These are phyloP conservation scores for Chamaetylas fuelleborni DNA, from an alignment of 2,113 vertebrate species.

Conservation along the genomic window DNA sequence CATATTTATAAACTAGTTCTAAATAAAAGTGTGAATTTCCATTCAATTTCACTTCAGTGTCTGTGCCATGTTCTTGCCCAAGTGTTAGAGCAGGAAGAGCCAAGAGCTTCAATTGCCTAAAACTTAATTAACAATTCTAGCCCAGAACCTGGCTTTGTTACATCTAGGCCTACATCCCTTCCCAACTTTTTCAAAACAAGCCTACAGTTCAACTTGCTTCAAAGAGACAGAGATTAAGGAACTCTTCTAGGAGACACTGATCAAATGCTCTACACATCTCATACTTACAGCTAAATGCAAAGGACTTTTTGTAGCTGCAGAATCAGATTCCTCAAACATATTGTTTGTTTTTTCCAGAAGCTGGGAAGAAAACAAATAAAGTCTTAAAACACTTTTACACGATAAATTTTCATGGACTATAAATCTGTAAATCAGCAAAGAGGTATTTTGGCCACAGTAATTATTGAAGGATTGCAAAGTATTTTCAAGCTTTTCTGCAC, in stretches of 20 bases:
- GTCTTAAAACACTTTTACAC: neutral
- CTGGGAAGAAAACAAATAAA: slow-evolving; percentile 60
- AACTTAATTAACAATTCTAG: neutral
- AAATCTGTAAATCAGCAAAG: neutral
- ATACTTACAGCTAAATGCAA: slow-evolving; percentile 93
- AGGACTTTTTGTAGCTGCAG: slow-evolving; percentile 83
- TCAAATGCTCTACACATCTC: neutral
- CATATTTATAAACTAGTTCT: neutral
- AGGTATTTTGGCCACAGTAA: neutral
- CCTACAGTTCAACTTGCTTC: neutral
- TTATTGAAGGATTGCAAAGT: neutral
- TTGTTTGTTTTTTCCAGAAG: slow-evolving; percentile 86
- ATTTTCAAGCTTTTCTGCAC: neutral
- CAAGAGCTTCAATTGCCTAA: neutral
- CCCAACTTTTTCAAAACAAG: neutral
- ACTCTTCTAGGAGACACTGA: neutral
- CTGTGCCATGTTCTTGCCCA: neutral
- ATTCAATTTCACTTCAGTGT: neutral
- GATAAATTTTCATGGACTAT: neutral
- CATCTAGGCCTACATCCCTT: neutral
- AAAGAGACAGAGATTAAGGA: neutral
- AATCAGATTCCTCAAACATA: slow-evolving; percentile 80
- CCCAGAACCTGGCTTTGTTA: neutral
- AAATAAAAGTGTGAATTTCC: neutral
- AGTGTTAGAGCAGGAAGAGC: neutral